A percentile compares a stretch with the other conserved stretches of the same genome.
These are phyloP conservation scores for Drosophila anomalipes DNA, from an alignment of 2,888 invertebrate species.

Conservation along the genomic window DNA sequence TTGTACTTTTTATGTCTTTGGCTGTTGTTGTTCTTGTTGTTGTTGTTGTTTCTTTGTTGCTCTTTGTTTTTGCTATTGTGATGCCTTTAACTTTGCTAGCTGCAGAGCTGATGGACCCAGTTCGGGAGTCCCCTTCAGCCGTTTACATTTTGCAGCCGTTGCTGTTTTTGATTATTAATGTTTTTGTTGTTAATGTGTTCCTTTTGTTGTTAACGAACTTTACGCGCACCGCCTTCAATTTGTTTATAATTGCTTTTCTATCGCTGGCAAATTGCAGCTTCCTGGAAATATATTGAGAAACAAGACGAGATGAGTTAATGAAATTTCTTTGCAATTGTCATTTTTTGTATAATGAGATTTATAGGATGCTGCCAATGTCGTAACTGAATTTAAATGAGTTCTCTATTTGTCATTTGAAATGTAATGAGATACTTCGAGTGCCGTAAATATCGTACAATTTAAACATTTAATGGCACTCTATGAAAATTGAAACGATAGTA, in stretches of 20 bases:
- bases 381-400: background rate
- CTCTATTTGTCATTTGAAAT: background rate
- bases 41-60: background rate
- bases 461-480: background rate
- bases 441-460: background rate
- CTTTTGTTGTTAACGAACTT: constrained; percentile 47
- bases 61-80: constrained; percentile 13
- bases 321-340: constrained; percentile 23
- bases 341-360: background rate
- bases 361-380: background rate
- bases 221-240: constrained; percentile 39
- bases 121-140: constrained; percentile 33
- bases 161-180: constrained; percentile 32
- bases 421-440: background rate
- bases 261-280: constrained; percentile 44
- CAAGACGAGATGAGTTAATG: background rate
- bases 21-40: constrained; percentile 12
- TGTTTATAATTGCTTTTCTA: constrained; percentile 69
- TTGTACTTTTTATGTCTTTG: constrained; percentile 14
- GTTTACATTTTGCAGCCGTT: constrained; percentile 66
- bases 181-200: constrained; percentile 7
- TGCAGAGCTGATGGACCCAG: constrained; percentile 57
- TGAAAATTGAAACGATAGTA: background rate
- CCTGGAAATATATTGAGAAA: constrained; percentile 39
- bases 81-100: constrained; percentile 41